These are phyloP conservation scores for Eufriesea mexicana DNA, from an alignment of 1,140 invertebrate genomes.

Conservation along the genomic window DNA sequence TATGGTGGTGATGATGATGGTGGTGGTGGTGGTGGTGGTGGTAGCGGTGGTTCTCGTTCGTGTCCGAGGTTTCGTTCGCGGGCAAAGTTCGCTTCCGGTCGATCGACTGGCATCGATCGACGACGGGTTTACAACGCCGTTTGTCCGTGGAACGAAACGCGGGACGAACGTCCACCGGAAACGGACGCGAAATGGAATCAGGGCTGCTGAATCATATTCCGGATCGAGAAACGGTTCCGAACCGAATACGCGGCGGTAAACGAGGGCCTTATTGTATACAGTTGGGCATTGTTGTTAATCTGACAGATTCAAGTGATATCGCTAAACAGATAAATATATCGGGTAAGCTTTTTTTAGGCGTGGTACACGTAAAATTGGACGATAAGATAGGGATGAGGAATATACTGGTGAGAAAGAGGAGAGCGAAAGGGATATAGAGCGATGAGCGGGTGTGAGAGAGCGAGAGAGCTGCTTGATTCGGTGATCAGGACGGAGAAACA, in stretches of 20 bases:
- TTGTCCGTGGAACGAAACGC: background rate
- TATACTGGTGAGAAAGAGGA: constrained; percentile 22
- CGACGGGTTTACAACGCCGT: too few species aligned
- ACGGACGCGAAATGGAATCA: constrained; percentile 1
- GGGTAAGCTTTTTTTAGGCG: constrained; percentile 50
- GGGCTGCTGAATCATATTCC: constrained; percentile 11
- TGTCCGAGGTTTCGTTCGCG: background rate
- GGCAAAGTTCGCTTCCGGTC: background rate
- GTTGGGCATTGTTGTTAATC: constrained; percentile 82
- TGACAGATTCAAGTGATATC: constrained; percentile 76
- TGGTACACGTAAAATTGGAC: constrained; percentile 30
- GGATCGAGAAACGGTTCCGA: constrained; percentile 35
- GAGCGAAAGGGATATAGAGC: constrained; percentile 23
- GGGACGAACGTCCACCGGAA: background rate
- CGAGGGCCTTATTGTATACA: constrained; percentile 81
- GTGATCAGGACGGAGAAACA: constrained; percentile 4
- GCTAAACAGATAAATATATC: constrained; percentile 77
- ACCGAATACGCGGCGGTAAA: constrained; percentile 66
- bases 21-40: background rate
- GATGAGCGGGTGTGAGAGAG: constrained; percentile 13
- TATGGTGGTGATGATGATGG: too few species aligned
- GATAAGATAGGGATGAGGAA: background rate
- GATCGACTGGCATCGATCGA: constrained; percentile 23
- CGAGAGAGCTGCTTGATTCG: background rate
- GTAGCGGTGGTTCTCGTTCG: background rate